Base-by-base conservation (phyloP, 30 jellyfish, hydroid and myxozoan genomes). In the Pelagia noctiluca region DNA sequence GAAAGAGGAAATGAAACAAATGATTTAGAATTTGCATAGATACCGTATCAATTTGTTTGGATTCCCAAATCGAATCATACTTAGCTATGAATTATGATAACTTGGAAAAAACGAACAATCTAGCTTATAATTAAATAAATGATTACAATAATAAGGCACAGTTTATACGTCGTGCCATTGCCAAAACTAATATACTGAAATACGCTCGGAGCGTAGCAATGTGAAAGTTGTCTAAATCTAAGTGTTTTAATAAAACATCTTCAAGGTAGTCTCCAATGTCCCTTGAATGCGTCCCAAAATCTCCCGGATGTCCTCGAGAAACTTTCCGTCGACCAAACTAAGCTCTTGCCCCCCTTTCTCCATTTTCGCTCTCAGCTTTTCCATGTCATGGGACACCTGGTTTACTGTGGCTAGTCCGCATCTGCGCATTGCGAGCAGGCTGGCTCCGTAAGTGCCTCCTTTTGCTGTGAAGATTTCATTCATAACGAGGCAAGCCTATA, bases 391-490 rank as follows among this genome's bases (percentile, higher is more conserved):
- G 22, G 92, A 68, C 2, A 82, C 52, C 25, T 50, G 64, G 7
- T 82, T 13, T 1, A 69, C 92, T 25, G 53, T 82, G 22, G 92
- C 86, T 33, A 82, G 75, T 0, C 62, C 24, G 85, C 92, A 66
- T 74, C 92, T 50, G 21, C 92, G 79, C 64, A 82, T 47, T 12
- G 92, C 85, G 61, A 82, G 52, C 63, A 82, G 60, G 35, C 92
- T 82, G 35, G 92, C 92, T 0, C 92, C 92, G 32, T 82, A 82
- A 19, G 46, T 50, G 18, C 92, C 92, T 18, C 86, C 85, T 28
- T 84, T 72, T 19, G 61, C 83, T 12, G 73, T 37, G 75, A 84
- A 84, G 13, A 48, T 38, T 60, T 62, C 64, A 83, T 84, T 36
- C 88, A 72, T 73, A 7, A 37, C 88, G 54, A 74, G 83, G 83